A percentile compares a stretch with the other conserved stretches of the same genome.
These are phyloP conservation scores for Corvus cornix DNA, from an alignment of 2,113 vertebrate species.

Conservation along the genomic window DNA sequence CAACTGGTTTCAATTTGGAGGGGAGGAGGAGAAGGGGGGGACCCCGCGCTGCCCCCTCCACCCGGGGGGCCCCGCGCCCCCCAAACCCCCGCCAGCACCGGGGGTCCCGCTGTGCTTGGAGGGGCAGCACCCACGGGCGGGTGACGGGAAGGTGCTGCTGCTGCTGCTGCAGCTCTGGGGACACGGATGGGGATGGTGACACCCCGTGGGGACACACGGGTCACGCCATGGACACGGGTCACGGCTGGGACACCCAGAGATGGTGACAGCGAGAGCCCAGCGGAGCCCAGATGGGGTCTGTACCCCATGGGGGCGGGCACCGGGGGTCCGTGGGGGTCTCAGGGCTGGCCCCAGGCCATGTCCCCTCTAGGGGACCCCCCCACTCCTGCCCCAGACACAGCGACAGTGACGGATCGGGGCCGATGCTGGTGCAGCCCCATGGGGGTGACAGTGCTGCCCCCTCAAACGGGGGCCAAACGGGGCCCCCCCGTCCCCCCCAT, in stretches of 20 bases:
- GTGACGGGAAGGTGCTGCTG: not conserved
- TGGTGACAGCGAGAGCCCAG: not conserved
- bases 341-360: not conserved
- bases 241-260: too few relatives aligned
- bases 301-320: too few relatives aligned
- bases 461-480: not conserved
- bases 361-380: not conserved
- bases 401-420: rapidly evolving
- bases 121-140: not conserved
- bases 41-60: not conserved
- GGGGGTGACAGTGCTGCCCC: not conserved
- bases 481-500: not conserved
- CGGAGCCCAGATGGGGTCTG: not conserved
- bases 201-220: not conserved
- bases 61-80: not conserved
- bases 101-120: not conserved
- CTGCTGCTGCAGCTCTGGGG: not conserved
- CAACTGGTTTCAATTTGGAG: conserved; percentile 36
- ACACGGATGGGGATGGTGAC: not conserved
- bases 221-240: not conserved
- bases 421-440: not conserved
- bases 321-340: not conserved
- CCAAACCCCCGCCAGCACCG: not conserved
- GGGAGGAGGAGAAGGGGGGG: not conserved
- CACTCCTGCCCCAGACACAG: not conserved